Evolutionary conservation across 1,140 invertebrate genomes (phyloP), one percentile per base, ranked within the genome.

Genomic region (Ditylenchus dipsaci): DNA sequence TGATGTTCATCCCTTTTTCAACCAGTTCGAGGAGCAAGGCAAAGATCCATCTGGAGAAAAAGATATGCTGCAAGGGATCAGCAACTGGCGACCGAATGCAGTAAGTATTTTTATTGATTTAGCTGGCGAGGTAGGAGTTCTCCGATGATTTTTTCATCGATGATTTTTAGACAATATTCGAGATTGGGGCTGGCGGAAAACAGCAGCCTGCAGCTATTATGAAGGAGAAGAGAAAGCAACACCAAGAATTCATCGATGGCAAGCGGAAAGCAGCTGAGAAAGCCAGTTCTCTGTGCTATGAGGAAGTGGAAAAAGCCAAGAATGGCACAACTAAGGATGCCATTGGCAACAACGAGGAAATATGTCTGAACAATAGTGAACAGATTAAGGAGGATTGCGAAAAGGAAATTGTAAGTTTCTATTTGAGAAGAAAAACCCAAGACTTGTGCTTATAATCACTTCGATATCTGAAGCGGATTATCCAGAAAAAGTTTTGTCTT

Each of bases 101-200:
- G 69, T 49, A 8, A 30, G n/a, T 13, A 23, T 23, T 53, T 53
- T 19, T 19, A 17, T 53, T 3, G 49, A 53, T 43, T 43, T 21
- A 8, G 13, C 21, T 61, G 29, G 38, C 27, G 59, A 26, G 21
- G n/a, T 61, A 61, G 13, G 26, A 61, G 27, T 7, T 13, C 29
- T 26, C 19, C 19, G 3, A 30, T 61, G 8, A 29, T 61, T 5
- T 21, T 21, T 21, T 53, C 15, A 7, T 53, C 3, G 3, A 15
- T 26, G 68, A 71, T 33, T 87, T 88, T 38, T 79, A 95, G 91
- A 97, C 93, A 11, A 90, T 97, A 77, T 93, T 97, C 85, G 94
- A 97, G 85, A 87, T 96, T 67, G 90, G 90, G 65, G 87, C 88
- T 7, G 91, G 90, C 66, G 88, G 89, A 64, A 91, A 91, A 71